Evolutionary conservation across 53 echinoderm and acorn worm species (phyloP), one percentile per base, ranked within the genome.

Genomic region (Holothuria leucospilota): DNA sequence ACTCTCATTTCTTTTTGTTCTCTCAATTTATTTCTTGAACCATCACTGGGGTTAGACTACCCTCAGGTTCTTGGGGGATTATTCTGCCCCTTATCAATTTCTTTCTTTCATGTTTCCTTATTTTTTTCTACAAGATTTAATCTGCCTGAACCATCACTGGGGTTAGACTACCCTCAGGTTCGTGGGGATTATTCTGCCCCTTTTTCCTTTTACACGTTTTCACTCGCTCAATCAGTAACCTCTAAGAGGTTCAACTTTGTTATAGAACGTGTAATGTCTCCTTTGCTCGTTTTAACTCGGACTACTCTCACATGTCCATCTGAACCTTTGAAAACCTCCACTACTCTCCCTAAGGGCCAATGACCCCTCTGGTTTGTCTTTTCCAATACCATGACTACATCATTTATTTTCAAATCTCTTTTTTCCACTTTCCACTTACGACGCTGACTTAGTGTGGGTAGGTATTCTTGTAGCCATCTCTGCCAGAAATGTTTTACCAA

Each of bases 301-400:
- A n/a, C n/a, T n/a, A n/a, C n/a, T n/a, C n/a, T n/a, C n/a, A n/a
- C n/a, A n/a, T n/a, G n/a, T n/a, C 77, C 51, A 49, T 77, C 77
- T 77, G 77, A 13, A 7, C 51, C 77, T 52, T 77, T 77, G 28
- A 77, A 77, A 49, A 77, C 77, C 28, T 77, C 77, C 15, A 77
- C 51, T 20, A 77, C 77, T 49, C 77, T n/a, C 7, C 77, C 77
- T 20, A 77, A 49, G 4, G 52, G 77, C 77, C 77, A 77, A 49
- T 49, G 8, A 1, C 85, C 85, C 1, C 71, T 71, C 30, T 18
- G 18, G 40, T 69, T 85, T 2, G 20, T 21, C 14, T 70, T 85
- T 29, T 69, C 51, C 15, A 65, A 49, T 25, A 84, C 46, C 4
- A 67, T 67, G 9, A 67, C 66, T 18, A 29, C 67, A 23, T 59